Evolutionary conservation across 1,140 invertebrate genomes (phyloP).

Genomic region (Drosophila sp.): DNA sequence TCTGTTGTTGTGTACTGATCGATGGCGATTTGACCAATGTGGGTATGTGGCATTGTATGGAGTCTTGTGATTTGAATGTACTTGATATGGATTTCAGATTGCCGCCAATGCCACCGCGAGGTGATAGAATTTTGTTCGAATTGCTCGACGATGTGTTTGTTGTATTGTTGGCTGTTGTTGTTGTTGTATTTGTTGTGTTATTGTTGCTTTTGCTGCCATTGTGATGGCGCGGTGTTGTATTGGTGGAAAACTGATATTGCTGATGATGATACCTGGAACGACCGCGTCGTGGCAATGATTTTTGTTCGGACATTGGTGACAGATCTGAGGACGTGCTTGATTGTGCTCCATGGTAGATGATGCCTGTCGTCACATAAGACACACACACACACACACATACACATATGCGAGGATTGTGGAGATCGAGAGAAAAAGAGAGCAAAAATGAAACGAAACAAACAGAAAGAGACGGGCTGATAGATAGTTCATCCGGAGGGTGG

Average conservation of each 20-base stretch:
- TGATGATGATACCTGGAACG: slow-evolving; percentile 87
- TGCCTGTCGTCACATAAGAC: slow-evolving; percentile 84
- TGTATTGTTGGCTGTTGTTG: slow-evolving; percentile 59
- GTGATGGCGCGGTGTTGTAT: slow-evolving; percentile 83
- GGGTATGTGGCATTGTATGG: slow-evolving; percentile 82
- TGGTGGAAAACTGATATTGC: slow-evolving; percentile 83
- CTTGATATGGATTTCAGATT: slow-evolving; percentile 82
- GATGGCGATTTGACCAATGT: slow-evolving; percentile 82
- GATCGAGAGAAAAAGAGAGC: slow-evolving; percentile 36
- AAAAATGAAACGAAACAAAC: slow-evolving; percentile 66
- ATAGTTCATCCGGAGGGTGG: slow-evolving; percentile 41
- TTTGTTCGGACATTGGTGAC: slow-evolving; percentile 90
- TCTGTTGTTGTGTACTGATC: slow-evolving; percentile 80
- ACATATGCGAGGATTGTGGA: slow-evolving; percentile 17
- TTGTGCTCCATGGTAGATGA: slow-evolving; percentile 89
- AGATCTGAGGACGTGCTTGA: slow-evolving; percentile 91
- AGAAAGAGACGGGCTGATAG: slow-evolving; percentile 57
- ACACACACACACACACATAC: slow-evolving; percentile 31
- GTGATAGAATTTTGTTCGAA: slow-evolving; percentile 77
- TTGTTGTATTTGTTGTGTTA: slow-evolving; percentile 62
- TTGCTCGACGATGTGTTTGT: slow-evolving; percentile 66
- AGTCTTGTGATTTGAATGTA: slow-evolving; percentile 83
- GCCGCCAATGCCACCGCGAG: slow-evolving; percentile 64
- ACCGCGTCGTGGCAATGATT: slow-evolving; percentile 88
- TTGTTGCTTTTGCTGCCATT: slow-evolving; percentile 79